Conservation (phyloP, 2,888 invertebrate genomes). For the Galerucella pusilla region DNA sequence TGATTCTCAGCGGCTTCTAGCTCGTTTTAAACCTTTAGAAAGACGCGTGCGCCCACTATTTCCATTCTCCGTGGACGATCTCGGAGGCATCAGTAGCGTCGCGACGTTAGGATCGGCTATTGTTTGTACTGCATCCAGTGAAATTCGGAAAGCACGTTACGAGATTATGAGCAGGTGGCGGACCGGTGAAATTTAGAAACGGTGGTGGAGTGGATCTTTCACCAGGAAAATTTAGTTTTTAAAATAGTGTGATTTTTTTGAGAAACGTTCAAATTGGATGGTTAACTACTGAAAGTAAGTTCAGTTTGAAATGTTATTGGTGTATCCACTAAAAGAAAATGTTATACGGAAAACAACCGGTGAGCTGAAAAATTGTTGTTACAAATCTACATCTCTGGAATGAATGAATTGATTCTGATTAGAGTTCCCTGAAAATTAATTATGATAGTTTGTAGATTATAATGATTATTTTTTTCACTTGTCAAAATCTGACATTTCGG, state of each 20-base stretch:
- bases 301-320: neutral
- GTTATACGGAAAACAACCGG: neutral
- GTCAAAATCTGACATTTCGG: too few relatives aligned
- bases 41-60: conserved; percentile 27
- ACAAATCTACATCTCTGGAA: neutral
- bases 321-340: neutral
- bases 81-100: conserved; percentile 38
- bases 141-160: conserved; percentile 9
- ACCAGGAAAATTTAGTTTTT: neutral
- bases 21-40: neutral
- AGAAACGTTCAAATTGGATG: neutral
- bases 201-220: neutral
- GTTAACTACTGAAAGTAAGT: neutral
- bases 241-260: neutral
- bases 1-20: neutral
- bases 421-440: too few relatives aligned
- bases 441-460: too few relatives aligned
- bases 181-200: neutral
- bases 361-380: neutral
- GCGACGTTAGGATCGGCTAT: conserved; percentile 27
- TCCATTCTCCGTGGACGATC: conserved; percentile 18
- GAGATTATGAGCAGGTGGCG: conserved; percentile 11
- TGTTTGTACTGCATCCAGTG: conserved; percentile 3
- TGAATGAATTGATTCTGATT: neutral
- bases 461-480: too few relatives aligned